phyloP scores from a whole-genome alignment of 2,888 invertebrate genomes.

The Pristionchus fissidentatus region DNA sequence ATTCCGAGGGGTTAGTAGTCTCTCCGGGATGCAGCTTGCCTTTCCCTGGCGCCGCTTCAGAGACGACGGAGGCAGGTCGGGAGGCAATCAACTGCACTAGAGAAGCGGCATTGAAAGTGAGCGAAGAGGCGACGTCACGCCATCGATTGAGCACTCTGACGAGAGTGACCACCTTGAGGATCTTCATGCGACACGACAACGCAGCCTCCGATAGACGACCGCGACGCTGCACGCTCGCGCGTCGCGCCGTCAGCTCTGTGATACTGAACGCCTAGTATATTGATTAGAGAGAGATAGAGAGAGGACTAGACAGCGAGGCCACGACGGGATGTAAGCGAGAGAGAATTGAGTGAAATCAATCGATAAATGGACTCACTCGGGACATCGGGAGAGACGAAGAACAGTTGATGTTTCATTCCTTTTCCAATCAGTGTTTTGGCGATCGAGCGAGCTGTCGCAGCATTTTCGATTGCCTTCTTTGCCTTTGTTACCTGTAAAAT shows the following conservation, averaged over 20 bases:
- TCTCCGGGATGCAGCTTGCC: not conserved
- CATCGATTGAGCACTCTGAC: slow-evolving; percentile 72
- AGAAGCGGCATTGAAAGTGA: slow-evolving; percentile 59
- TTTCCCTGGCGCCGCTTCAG: slow-evolving; percentile 14
- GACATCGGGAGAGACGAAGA: slow-evolving; percentile 52
- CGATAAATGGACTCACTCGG: slow-evolving; percentile 39
- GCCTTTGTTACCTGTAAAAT: slow-evolving; percentile 81
- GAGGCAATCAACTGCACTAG: slow-evolving; percentile 58
- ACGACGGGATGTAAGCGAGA: slow-evolving; percentile 18
- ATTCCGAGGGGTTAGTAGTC: not conserved
- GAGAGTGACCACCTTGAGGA: slow-evolving; percentile 73
- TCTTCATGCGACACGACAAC: slow-evolving; percentile 66
- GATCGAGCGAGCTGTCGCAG: slow-evolving; percentile 81
- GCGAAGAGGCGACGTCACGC: slow-evolving; percentile 62
- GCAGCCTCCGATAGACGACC: slow-evolving; percentile 65
- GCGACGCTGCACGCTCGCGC: slow-evolving; percentile 58
- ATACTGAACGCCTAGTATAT: no score
- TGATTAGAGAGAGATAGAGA: slow-evolving; percentile 23
- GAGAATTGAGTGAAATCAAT: slow-evolving; percentile 16
- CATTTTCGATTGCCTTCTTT: slow-evolving; percentile 87
- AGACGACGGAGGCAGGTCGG: slow-evolving; percentile 7
- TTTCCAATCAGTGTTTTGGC: slow-evolving; percentile 67
- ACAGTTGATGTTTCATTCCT: slow-evolving; percentile 72
- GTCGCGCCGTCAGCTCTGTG: slow-evolving; percentile 33
- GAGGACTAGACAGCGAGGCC: not conserved